These are phyloP conservation scores for Antheraea assamensis DNA, from an alignment of 2,888 invertebrate species.

Conservation along the genomic window DNA sequence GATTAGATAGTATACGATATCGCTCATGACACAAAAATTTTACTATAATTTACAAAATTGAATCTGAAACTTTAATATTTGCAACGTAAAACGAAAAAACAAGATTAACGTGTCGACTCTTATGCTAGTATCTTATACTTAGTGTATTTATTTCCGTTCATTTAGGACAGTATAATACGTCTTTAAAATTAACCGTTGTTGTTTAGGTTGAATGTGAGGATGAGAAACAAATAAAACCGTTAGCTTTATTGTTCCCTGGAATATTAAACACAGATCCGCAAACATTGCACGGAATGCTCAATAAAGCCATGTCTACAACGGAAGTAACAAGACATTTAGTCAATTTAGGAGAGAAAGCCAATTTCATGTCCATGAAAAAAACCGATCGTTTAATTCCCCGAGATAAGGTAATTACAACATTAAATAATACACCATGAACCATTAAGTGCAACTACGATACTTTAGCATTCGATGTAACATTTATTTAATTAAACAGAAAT, in stretches of 20 bases:
- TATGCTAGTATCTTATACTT: too few relatives aligned
- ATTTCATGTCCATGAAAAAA: conserved; percentile 71
- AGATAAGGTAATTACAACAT: conserved; percentile 54
- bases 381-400: conserved; percentile 63
- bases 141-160: too few relatives aligned
- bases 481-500: conserved; percentile 60
- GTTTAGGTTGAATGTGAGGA: conserved; percentile 65
- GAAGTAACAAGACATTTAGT: conserved; percentile 71
- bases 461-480: neutral
- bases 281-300: conserved; percentile 63
- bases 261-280: conserved; percentile 63
- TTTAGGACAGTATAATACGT: neutral
- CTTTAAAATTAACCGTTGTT: neutral
- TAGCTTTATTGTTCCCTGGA: conserved; percentile 69
- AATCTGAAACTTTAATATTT: too few relatives aligned
- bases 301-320: conserved; percentile 69
- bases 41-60: too few relatives aligned
- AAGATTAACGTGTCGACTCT: too few relatives aligned
- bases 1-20: too few relatives aligned
- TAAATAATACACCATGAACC: neutral
- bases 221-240: conserved; percentile 61
- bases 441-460: neutral
- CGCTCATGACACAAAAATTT: too few relatives aligned
- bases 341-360: conserved; percentile 68
- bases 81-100: too few relatives aligned